Evolutionary conservation across 1,140 invertebrate species (phyloP).

Genomic region (Stenopsyche tienmushanensis): DNA sequence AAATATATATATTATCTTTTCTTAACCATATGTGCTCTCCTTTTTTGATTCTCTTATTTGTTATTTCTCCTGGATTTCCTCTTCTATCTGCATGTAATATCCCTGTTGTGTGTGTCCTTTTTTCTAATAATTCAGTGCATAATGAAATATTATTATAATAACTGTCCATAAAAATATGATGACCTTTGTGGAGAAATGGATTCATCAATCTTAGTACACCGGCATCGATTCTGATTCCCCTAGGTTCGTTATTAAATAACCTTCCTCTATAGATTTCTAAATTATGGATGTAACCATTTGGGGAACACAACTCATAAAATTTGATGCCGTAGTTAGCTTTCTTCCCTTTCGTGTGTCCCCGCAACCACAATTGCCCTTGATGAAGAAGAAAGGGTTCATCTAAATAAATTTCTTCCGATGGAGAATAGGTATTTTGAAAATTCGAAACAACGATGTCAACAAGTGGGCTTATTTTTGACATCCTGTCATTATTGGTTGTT

Average conservation of each 20-base stretch:
- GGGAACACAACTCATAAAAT: not conserved
- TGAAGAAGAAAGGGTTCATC: too few relatives aligned
- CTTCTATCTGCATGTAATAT: constrained; percentile 43
- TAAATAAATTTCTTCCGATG: too few relatives aligned
- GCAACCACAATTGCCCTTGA: not conserved
- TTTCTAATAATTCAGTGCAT: constrained; percentile 38
- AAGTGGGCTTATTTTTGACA: too few relatives aligned
- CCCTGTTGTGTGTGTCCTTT: constrained; percentile 41
- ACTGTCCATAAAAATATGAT: constrained; percentile 45
- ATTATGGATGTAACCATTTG: constrained; percentile 1
- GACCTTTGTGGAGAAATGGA: constrained; percentile 42
- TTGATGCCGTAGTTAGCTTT: not conserved
- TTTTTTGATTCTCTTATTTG: too few relatives aligned
- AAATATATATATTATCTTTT: too few relatives aligned
- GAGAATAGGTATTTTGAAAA: too few relatives aligned
- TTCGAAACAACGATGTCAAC: too few relatives aligned
- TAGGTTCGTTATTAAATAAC: not conserved
- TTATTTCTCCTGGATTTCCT: constrained; percentile 42
- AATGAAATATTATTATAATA: constrained; percentile 43
- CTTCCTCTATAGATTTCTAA: constrained; percentile 15
- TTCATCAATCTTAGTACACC: constrained; percentile 40
- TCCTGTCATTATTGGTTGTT: too few relatives aligned
- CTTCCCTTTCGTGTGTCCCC: not conserved
- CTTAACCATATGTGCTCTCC: too few relatives aligned
- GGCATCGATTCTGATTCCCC: not conserved